These are phyloP conservation scores for Sphaerodactylus townsendi DNA, from an alignment of 2,113 vertebrate genomes.

Conservation along the genomic window DNA sequence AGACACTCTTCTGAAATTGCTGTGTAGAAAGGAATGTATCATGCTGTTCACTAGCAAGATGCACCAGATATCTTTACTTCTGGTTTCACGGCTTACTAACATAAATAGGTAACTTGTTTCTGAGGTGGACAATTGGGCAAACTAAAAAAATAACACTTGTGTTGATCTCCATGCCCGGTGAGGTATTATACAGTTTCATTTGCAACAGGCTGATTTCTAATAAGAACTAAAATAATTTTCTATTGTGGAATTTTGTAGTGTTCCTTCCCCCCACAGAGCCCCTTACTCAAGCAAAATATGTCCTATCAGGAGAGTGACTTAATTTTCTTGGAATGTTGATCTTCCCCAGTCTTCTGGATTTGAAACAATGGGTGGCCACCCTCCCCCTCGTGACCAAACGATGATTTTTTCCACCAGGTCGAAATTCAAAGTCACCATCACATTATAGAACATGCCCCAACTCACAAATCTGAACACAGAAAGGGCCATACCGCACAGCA, in stretches of 20 bases:
- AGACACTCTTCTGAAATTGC: background rate
- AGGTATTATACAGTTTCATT: background rate
- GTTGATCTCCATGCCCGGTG: background rate
- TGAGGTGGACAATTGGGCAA: background rate
- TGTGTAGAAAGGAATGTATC: background rate
- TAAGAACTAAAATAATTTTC: background rate
- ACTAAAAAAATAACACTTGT: background rate
- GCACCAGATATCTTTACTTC: slow-evolving; percentile 8
- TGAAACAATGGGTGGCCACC: background rate
- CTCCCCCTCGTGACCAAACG: too few species aligned
- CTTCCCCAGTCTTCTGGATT: background rate
- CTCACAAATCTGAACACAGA: too few species aligned
- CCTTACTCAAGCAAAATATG: background rate
- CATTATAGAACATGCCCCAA: too few species aligned
- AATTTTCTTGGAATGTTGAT: slow-evolving; percentile 11
- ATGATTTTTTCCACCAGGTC: too few species aligned
- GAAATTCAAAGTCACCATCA: too few species aligned
- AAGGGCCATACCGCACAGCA: too few species aligned
- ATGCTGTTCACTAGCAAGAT: slow-evolving; percentile 11
- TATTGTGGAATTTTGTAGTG: background rate
- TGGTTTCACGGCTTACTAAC: background rate
- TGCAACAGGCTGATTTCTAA: background rate
- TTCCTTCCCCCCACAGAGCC: background rate
- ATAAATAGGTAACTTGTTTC: background rate
- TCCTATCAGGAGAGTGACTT: slow-evolving; percentile 15